A percentile compares a stretch with the other conserved stretches of the same genome.
phyloP scores from a whole-genome alignment of 2,888 invertebrate species.

The Gandaritis pyraliata region DNA sequence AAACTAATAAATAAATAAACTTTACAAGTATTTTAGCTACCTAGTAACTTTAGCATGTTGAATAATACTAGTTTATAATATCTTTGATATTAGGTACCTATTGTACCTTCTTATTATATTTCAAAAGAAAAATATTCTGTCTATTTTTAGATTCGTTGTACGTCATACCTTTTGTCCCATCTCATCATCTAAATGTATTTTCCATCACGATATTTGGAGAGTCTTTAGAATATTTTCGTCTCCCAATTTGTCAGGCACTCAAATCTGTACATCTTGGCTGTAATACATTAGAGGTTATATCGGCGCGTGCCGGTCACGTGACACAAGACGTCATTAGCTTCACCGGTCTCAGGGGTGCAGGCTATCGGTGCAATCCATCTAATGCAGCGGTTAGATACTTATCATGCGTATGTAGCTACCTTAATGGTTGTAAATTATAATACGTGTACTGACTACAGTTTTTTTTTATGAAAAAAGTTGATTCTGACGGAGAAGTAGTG shows the following conservation, averaged over 20 bases:
- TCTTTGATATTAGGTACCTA: no score
- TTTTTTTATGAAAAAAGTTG: background rate
- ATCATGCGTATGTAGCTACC: slow-evolving; percentile 13
- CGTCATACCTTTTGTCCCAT: background rate
- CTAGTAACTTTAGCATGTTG: no score
- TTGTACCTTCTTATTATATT: no score
- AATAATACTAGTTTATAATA: no score
- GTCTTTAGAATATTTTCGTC: slow-evolving; percentile 12
- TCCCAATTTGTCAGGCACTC: slow-evolving; percentile 42
- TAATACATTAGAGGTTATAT: slow-evolving; percentile 63
- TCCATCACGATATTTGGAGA: slow-evolving; percentile 14
- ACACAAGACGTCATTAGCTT: slow-evolving; percentile 79
- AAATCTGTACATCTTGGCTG: slow-evolving; percentile 41
- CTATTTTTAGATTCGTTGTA: background rate
- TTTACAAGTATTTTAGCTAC: no score
- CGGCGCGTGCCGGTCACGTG: slow-evolving; percentile 76
- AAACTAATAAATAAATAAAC: no score
- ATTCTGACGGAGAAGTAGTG: background rate
- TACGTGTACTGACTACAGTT: background rate
- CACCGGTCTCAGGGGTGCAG: slow-evolving; percentile 63
- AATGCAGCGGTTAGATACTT: slow-evolving; percentile 41
- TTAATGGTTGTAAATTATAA: slow-evolving; percentile 32
- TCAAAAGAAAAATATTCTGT: no score
- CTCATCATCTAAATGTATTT: slow-evolving; percentile 14
- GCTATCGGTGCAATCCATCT: slow-evolving; percentile 43